A percentile compares a stretch with the other conserved stretches of the same genome.
These are phyloP conservation scores for Scolopax mira DNA, from an alignment of 2,113 vertebrate species.

Conservation along the genomic window DNA sequence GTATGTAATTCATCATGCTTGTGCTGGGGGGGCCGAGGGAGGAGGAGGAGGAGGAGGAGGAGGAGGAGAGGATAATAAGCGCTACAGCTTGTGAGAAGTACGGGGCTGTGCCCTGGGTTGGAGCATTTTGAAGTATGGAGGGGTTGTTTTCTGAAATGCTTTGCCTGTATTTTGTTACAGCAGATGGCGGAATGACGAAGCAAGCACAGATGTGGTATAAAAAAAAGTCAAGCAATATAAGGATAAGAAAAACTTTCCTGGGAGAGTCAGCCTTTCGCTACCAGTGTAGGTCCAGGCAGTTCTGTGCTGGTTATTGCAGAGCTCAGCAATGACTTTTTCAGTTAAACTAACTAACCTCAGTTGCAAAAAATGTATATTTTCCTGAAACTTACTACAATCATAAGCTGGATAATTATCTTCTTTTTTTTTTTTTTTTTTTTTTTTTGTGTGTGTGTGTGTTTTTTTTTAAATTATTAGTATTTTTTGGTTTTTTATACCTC, in stretches of 20 bases:
- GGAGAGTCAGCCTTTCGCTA: background rate
- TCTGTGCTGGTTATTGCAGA: background rate
- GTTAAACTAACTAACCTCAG: background rate
- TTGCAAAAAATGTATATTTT: background rate
- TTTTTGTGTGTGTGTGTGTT: background rate
- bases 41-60: background rate
- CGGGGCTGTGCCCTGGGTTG: background rate
- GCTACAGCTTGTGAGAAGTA: background rate
- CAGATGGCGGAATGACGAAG: constrained; percentile 9
- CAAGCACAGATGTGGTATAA: constrained; percentile 16
- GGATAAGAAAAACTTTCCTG: background rate
- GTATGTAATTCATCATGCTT: constrained; percentile 11
- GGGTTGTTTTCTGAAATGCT: constrained; percentile 5
- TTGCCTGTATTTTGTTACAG: constrained; percentile 52
- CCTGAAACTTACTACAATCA: background rate
- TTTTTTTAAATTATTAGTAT: too few relatives aligned
- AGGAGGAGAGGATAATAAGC: background rate
- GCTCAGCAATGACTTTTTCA: background rate
- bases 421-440: background rate
- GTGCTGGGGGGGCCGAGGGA: background rate
- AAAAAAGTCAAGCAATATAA: background rate
- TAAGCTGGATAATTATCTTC: background rate
- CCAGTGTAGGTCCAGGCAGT: background rate
- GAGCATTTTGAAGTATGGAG: background rate
- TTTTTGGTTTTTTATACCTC: too few relatives aligned